Evolutionary conservation across 2,888 invertebrate genomes (phyloP).

Genomic region (Rhaphigaster nebulosa): DNA sequence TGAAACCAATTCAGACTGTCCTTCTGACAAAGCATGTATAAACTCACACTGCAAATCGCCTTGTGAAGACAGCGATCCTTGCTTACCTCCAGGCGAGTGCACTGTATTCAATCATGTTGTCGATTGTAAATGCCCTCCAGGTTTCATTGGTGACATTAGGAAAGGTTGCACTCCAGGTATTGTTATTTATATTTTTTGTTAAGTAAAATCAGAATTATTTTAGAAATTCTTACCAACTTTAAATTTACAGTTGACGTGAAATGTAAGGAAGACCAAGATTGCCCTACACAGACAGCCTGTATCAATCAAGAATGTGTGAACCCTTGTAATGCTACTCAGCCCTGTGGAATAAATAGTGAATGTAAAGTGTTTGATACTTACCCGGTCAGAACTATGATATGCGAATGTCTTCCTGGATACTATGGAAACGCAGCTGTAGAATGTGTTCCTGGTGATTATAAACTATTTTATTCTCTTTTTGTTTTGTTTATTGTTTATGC

Average conservation of each 20-base stretch:
- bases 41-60: conserved; percentile 85
- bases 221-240: neutral
- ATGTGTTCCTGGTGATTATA: conserved; percentile 79
- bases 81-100: conserved; percentile 82
- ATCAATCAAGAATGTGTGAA: conserved; percentile 85
- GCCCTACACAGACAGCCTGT: conserved; percentile 86
- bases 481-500: neutral
- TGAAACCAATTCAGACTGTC: conserved; percentile 84
- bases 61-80: conserved; percentile 78
- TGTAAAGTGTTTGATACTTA: conserved; percentile 85
- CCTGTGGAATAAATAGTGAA: conserved; percentile 85
- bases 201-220: neutral
- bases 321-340: conserved; percentile 83
- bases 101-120: conserved; percentile 81
- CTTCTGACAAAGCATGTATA: conserved; percentile 83
- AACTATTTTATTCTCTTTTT: conserved; percentile 5
- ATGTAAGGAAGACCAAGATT: conserved; percentile 85
- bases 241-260: conserved; percentile 71
- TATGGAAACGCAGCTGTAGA: conserved; percentile 88
- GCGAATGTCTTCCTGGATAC: conserved; percentile 88
- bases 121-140: conserved; percentile 86
- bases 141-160: conserved; percentile 76
- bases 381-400: conserved; percentile 89
- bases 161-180: conserved; percentile 74
- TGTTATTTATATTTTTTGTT: neutral